Evolutionary conservation across 2,888 invertebrate genomes (phyloP).

Genomic region (Coleophora deauratella): DNA sequence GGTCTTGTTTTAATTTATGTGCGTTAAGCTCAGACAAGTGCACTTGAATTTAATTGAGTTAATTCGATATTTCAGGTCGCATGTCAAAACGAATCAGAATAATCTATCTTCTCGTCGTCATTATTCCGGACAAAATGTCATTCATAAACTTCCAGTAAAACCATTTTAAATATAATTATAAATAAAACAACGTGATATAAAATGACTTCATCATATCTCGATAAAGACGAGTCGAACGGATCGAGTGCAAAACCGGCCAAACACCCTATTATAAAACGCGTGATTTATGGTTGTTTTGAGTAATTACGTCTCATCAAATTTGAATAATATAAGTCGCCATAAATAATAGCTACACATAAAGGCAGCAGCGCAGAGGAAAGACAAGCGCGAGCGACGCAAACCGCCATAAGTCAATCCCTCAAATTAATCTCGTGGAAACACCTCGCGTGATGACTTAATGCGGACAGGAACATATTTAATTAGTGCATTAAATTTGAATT

Average conservation of each 20-base stretch:
- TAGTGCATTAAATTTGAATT: constrained; percentile 67
- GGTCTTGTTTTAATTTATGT: no score
- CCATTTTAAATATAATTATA: constrained; percentile 36
- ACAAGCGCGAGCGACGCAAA: constrained; percentile 46
- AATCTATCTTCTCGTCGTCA: constrained; percentile 19
- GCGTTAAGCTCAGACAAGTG: no score
- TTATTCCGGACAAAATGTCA: constrained; percentile 36
- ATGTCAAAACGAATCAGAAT: constrained; percentile 19
- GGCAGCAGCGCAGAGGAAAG: constrained; percentile 29
- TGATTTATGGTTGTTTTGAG: constrained; percentile 71
- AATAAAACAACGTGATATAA: constrained; percentile 31
- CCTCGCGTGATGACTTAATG: constrained; percentile 63
- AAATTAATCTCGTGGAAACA: constrained; percentile 60
- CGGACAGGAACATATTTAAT: constrained; percentile 64
- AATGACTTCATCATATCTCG: constrained; percentile 53
- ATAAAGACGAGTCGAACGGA: constrained; percentile 37
- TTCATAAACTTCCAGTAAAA: constrained; percentile 38
- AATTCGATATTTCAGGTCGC: no score
- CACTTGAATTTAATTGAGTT: no score
- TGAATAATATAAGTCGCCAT: constrained; percentile 66
- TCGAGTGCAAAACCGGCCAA: constrained; percentile 51
- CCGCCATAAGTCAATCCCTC: constrained; percentile 64
- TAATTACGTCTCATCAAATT: constrained; percentile 72
- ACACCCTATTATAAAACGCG: constrained; percentile 53
- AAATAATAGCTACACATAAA: constrained; percentile 40